Evolutionary conservation across 2,888 invertebrate species (phyloP).

Genomic region (Orchesella flavescens): DNA sequence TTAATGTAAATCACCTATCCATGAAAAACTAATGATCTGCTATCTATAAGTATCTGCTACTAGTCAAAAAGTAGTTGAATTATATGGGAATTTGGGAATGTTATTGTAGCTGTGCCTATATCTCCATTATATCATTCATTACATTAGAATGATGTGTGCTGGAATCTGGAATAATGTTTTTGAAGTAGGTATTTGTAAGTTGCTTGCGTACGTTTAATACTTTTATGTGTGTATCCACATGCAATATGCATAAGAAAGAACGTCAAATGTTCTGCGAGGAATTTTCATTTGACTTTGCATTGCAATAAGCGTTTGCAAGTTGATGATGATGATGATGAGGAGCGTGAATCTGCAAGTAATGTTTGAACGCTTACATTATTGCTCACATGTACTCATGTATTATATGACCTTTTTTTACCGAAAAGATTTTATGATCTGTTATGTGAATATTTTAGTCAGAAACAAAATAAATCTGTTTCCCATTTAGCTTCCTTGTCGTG

Average conservation of each 20-base stretch:
- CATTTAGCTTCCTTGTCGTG: conserved; percentile 56
- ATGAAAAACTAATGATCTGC: conserved; percentile 50
- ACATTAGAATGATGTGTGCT: no score
- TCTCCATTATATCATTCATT: no score
- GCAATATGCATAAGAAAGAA: background rate
- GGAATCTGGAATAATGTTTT: conserved; percentile 29
- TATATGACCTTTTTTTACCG: background rate
- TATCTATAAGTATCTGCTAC: conserved; percentile 24
- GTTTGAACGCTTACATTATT: background rate
- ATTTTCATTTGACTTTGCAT: conserved; percentile 1
- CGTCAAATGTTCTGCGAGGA: background rate
- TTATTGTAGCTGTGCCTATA: no score
- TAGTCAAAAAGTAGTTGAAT: conserved; percentile 28
- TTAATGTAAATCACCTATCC: conserved; percentile 57
- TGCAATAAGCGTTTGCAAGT: no score
- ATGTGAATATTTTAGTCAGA: conserved; percentile 42
- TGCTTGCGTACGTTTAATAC: conserved; percentile 45
- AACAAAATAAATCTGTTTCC: conserved; percentile 55
- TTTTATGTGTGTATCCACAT: conserved; percentile 7
- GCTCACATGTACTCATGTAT: conserved; percentile 16
- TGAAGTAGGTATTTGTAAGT: no score
- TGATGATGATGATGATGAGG: conserved; percentile 36
- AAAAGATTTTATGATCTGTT: background rate
- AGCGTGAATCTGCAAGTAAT: conserved; percentile 46
- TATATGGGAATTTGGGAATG: background rate